These are phyloP conservation scores for Thecophora atra DNA, from an alignment of 2,888 invertebrate species.

Conservation along the genomic window DNA sequence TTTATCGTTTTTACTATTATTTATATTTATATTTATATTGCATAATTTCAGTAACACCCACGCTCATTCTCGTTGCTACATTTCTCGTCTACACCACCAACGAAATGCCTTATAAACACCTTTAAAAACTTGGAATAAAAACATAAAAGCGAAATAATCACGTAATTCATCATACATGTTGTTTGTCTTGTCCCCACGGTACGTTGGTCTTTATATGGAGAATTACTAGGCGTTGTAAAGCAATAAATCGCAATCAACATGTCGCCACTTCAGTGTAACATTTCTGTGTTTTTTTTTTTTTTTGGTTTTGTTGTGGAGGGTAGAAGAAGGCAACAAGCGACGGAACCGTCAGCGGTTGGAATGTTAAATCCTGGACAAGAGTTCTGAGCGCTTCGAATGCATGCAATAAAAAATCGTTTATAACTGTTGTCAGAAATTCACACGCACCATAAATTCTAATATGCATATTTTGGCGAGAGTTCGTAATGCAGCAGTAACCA, in stretches of 20 bases:
- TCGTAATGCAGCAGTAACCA: constrained; percentile 22
- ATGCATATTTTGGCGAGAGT: constrained; percentile 22
- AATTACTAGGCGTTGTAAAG: constrained; percentile 16
- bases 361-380: constrained; percentile 36
- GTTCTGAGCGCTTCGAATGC: constrained; percentile 31
- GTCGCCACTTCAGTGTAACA: constrained; percentile 32
- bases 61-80: not conserved
- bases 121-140: not conserved
- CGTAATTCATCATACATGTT: not conserved
- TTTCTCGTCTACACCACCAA: not conserved
- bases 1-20: not conserved
- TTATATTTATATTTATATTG: not conserved
- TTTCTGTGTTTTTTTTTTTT: too few relatives aligned
- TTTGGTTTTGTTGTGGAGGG: not conserved
- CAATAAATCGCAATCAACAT: constrained; percentile 42
- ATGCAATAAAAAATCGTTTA: constrained; percentile 50
- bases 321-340: not conserved
- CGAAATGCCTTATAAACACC: not conserved
- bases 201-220: not conserved
- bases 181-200: constrained; percentile 2
- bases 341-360: constrained; percentile 5
- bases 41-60: not conserved
- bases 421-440: constrained; percentile 48
- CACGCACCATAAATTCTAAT: constrained; percentile 52
- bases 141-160: not conserved